Percentiles rank a stretch among this genome's conserved stretches.
Conservation (phyloP, 2,797 vertebrate species). For the Oryzias dopingdopingensis region DNA sequence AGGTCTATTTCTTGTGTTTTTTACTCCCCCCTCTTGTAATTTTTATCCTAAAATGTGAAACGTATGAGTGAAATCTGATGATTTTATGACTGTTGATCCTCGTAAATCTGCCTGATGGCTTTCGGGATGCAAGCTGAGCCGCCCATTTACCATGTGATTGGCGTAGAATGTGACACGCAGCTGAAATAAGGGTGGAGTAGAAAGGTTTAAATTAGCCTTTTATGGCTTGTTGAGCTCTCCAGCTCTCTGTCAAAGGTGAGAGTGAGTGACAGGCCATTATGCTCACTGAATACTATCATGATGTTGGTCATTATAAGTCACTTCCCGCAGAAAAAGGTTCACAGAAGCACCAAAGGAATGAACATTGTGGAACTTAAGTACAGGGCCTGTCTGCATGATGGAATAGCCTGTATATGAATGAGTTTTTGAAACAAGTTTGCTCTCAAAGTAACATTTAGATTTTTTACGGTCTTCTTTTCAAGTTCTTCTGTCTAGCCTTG, state of each 20-base stretch:
- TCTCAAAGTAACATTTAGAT: not conserved
- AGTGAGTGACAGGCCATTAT: slow-evolving; percentile 66
- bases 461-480: slow-evolving; percentile 5
- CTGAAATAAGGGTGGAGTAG: slow-evolving; percentile 42
- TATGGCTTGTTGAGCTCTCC: slow-evolving; percentile 53
- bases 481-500: not conserved
- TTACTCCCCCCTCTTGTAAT: slow-evolving; percentile 27
- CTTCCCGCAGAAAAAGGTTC: slow-evolving; percentile 56
- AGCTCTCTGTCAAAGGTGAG: slow-evolving; percentile 40
- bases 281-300: slow-evolving; percentile 66
- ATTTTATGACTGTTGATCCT: slow-evolving; percentile 59
- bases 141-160: slow-evolving; percentile 35
- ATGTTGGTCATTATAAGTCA: slow-evolving; percentile 64
- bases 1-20: slow-evolving; percentile 26
- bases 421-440: slow-evolving; percentile 12
- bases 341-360: slow-evolving; percentile 50
- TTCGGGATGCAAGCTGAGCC: slow-evolving; percentile 60
- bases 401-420: slow-evolving; percentile 27
- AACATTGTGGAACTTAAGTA: slow-evolving; percentile 47
- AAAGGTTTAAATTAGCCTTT: slow-evolving; percentile 52
- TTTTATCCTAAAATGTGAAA: slow-evolving; percentile 45
- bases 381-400: slow-evolving; percentile 22
- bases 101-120: slow-evolving; percentile 75
- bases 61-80: slow-evolving; percentile 63
- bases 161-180: slow-evolving; percentile 24